A percentile compares a stretch with the other conserved stretches of the same genome.
These are phyloP conservation scores for Palythoa caribaeorum DNA, from an alignment of 92 coral and sea anemone species.

Conservation along the genomic window DNA sequence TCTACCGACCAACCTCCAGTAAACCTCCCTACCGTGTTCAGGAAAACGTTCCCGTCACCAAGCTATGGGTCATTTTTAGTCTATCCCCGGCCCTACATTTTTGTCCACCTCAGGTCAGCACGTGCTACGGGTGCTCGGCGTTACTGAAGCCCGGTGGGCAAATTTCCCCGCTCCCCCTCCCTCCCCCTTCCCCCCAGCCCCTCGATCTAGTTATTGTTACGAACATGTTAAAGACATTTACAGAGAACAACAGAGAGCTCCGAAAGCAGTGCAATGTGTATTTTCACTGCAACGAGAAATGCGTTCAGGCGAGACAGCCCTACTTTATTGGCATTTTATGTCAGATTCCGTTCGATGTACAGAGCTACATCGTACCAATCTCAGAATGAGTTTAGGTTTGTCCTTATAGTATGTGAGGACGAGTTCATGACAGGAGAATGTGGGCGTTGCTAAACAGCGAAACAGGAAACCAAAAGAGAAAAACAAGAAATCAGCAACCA, in stretches of 20 bases:
- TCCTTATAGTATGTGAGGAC: neutral
- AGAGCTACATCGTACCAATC: neutral
- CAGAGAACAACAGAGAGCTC: neutral
- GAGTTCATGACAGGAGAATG: neutral
- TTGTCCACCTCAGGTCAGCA: neutral
- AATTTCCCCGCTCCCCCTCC: neutral
- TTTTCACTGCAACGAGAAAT: neutral
- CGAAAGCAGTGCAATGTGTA: neutral
- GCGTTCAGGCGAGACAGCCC: conserved; percentile 5
- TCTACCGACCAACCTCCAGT: conserved; percentile 3
- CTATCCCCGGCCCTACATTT: neutral
- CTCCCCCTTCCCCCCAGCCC: neutral
- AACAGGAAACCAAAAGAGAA: no score
- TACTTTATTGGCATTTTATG: neutral
- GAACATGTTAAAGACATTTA: neutral
- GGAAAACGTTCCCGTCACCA: neutral
- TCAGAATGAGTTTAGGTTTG: neutral
- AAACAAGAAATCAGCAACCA: no score
- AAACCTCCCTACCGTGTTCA: neutral
- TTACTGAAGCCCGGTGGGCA: neutral
- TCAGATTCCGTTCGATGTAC: neutral
- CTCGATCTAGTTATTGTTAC: neutral
- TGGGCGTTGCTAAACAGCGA: no score
- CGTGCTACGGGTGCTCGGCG: neutral
- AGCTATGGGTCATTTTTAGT: neutral